Evolutionary conservation across 2,888 invertebrate genomes (phyloP).

Genomic region (Cryptus armator): DNA sequence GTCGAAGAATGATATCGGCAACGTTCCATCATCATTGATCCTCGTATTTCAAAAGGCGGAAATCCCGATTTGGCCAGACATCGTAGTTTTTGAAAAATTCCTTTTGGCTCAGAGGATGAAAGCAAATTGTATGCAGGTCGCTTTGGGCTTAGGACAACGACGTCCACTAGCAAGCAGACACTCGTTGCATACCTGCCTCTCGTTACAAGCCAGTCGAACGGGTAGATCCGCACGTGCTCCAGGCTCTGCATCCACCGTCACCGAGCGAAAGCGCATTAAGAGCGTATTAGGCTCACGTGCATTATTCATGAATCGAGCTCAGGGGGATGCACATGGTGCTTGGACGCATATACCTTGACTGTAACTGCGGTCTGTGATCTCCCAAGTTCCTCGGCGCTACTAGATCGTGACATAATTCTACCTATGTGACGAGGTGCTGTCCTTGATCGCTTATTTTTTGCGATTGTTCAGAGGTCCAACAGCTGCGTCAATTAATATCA

Average conservation of each 20-base stretch:
- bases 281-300: conserved; percentile 74
- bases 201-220: conserved; percentile 36
- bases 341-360: conserved; percentile 7
- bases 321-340: conserved; percentile 7
- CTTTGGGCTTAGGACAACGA: background rate
- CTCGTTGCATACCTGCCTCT: conserved; percentile 37
- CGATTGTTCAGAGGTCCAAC: background rate
- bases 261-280: conserved; percentile 72
- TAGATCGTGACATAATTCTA: conserved; percentile 15
- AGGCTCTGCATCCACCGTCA: conserved; percentile 45
- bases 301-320: conserved; percentile 74
- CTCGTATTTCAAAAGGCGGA: background rate
- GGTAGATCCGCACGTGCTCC: conserved; percentile 53
- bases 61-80: background rate
- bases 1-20: background rate
- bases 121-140: conserved; percentile 23
- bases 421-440: too few species aligned
- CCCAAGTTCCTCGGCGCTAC: background rate
- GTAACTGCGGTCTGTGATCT: conserved; percentile 8
- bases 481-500: conserved; percentile 7
- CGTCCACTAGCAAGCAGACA: conserved; percentile 39
- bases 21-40: background rate
- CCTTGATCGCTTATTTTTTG: background rate
- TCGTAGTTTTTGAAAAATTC: conserved; percentile 6
- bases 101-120: background rate